Evolutionary conservation across 2,797 vertebrate species (phyloP).

Genomic region (Bradypus variegatus): DNA sequence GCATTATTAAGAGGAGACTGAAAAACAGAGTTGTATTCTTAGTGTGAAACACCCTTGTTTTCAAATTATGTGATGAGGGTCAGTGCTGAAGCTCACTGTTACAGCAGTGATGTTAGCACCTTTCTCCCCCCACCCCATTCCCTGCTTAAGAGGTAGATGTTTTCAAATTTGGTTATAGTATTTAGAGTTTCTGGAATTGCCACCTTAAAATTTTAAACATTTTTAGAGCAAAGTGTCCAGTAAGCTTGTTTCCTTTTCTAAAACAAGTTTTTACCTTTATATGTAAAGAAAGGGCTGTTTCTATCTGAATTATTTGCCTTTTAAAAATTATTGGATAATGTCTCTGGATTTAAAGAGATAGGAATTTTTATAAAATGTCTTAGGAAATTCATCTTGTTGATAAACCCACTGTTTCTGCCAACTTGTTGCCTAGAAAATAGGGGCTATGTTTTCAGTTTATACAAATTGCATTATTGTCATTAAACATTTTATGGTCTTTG

Average conservation of each 20-base stretch:
- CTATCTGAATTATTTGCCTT: slow-evolving; percentile 60
- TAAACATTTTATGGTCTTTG: neutral
- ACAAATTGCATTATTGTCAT: neutral
- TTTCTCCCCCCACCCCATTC: no score
- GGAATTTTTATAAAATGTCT: neutral
- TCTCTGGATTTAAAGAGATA: neutral
- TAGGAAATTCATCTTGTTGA: neutral
- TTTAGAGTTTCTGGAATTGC: slow-evolving; percentile 15
- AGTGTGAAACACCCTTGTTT: neutral
- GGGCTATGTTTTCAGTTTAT: neutral
- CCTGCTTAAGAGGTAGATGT: neutral
- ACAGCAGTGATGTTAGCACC: fast-evolving
- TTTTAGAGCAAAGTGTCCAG: neutral
- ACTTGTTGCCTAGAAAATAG: neutral
- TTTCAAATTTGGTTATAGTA: neutral
- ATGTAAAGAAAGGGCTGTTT: neutral
- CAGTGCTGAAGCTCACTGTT: fast-evolving
- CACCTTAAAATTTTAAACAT: neutral
- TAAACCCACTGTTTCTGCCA: neutral
- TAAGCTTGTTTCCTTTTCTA: slow-evolving; percentile 21
- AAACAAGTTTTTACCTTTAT: slow-evolving; percentile 1
- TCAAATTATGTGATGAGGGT: fast-evolving
- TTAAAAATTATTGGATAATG: slow-evolving; percentile 11
- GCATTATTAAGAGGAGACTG: neutral
- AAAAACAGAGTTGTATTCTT: neutral